phyloP scores from a whole-genome alignment of 2,113 vertebrate species.

The Columba livia region DNA sequence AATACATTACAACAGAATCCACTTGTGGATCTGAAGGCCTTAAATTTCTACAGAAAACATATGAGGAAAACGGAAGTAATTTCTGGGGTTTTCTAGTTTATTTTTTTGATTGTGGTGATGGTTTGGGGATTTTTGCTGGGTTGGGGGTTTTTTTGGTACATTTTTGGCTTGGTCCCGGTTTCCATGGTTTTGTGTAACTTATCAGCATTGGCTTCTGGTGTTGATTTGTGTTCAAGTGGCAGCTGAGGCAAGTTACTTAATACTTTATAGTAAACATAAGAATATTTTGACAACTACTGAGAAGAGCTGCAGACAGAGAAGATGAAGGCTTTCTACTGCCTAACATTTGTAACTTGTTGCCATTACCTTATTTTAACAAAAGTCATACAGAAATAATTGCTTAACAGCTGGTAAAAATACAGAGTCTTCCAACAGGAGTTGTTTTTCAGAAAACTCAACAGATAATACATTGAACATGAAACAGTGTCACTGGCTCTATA shows the following conservation, averaged over 20 bases:
- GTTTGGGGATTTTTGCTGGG: not conserved
- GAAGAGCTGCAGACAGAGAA: not conserved
- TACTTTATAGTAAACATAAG: not conserved
- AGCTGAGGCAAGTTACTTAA: not conserved
- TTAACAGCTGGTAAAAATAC: not conserved
- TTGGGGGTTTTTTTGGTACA: not conserved
- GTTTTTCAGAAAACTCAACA: not conserved
- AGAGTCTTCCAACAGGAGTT: not conserved
- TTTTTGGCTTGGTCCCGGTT: not conserved
- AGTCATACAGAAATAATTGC: not conserved
- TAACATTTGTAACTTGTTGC: not conserved
- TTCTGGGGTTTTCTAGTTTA: not conserved
- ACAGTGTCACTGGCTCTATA: not conserved
- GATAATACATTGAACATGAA: not conserved
- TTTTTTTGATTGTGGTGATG: not conserved
- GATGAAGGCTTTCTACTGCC: not conserved
- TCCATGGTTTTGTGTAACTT: not conserved
- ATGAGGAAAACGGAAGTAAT: not conserved
- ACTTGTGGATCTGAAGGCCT: not conserved
- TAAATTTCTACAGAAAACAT: not conserved
- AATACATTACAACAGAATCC: not conserved
- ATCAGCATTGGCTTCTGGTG: not conserved
- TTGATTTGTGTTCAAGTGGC: not conserved
- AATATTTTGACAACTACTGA: not conserved
- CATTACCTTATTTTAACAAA: not conserved